These are phyloP conservation scores for Halcyon malimbica DNA, from an alignment of 2,113 vertebrate genomes.

Conservation along the genomic window DNA sequence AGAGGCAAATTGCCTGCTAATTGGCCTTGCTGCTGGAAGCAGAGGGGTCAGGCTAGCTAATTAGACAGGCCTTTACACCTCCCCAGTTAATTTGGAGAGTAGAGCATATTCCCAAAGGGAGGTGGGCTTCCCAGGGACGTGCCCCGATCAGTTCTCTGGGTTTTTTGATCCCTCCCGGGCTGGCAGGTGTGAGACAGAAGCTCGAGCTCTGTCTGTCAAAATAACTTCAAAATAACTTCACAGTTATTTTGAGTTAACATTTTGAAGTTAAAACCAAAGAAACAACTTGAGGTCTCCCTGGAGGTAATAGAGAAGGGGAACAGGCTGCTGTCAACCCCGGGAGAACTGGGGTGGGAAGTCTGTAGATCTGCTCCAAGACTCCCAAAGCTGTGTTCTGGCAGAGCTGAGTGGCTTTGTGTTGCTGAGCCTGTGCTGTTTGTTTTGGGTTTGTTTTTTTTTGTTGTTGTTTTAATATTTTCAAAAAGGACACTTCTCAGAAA, in stretches of 20 bases:
- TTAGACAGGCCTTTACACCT: neutral
- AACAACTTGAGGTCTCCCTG: neutral
- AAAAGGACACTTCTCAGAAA: neutral
- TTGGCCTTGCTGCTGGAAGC: neutral
- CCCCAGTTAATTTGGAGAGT: neutral
- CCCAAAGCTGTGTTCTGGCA: neutral
- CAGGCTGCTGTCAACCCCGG: neutral
- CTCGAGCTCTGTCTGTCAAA: neutral
- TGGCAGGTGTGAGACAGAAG: neutral
- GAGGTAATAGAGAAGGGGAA: neutral
- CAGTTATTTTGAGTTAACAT: fast-evolving
- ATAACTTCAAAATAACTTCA: neutral
- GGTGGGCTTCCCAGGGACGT: neutral
- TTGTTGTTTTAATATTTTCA: neutral
- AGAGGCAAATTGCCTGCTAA: neutral
- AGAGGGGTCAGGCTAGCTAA: neutral
- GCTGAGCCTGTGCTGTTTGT: neutral
- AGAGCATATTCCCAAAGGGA: neutral
- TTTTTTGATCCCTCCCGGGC: neutral
- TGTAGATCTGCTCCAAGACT: fast-evolving
- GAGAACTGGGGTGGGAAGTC: neutral
- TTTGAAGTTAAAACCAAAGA: neutral
- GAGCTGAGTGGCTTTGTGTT: neutral
- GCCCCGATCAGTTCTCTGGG: neutral
- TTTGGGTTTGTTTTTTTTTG: neutral